A percentile compares a stretch with the other conserved stretches of the same genome.
phyloP scores from a whole-genome alignment of 2,888 invertebrate genomes.

The Pyrgus malvae region DNA sequence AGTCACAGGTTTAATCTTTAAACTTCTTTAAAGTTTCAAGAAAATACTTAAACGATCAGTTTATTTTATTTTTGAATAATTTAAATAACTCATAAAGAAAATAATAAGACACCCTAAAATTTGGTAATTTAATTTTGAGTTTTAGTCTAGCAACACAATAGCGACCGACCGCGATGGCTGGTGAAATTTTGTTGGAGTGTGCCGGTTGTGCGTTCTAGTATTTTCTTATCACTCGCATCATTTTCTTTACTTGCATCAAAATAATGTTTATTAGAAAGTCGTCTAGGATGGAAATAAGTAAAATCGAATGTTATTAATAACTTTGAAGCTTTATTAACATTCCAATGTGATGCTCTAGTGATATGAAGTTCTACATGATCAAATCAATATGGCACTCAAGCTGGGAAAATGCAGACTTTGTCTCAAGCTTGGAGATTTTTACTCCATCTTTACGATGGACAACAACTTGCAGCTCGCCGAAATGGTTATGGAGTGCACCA shows the following conservation, averaged over 20 bases:
- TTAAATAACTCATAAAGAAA: no score
- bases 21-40: no score
- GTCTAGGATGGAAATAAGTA: neutral
- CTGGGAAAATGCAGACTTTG: constrained; percentile 80
- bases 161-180: neutral
- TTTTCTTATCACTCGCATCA: constrained; percentile 11
- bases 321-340: constrained; percentile 3
- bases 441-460: constrained; percentile 77
- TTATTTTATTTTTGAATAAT: no score
- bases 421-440: constrained; percentile 78
- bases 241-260: neutral
- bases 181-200: neutral
- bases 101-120: no score
- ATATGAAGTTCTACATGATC: constrained; percentile 61
- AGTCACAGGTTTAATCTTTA: no score
- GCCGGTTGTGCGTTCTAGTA: constrained; percentile 14
- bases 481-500: constrained; percentile 78
- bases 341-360: constrained; percentile 55
- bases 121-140: no score
- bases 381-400: constrained; percentile 78
- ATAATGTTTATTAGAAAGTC: neutral
- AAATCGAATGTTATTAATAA: neutral
- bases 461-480: constrained; percentile 73
- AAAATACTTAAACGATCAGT: no score
- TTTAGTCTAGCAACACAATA: constrained; percentile 12